These are phyloP conservation scores for Dynastes maya DNA, from an alignment of 2,888 invertebrate genomes.

Conservation along the genomic window DNA sequence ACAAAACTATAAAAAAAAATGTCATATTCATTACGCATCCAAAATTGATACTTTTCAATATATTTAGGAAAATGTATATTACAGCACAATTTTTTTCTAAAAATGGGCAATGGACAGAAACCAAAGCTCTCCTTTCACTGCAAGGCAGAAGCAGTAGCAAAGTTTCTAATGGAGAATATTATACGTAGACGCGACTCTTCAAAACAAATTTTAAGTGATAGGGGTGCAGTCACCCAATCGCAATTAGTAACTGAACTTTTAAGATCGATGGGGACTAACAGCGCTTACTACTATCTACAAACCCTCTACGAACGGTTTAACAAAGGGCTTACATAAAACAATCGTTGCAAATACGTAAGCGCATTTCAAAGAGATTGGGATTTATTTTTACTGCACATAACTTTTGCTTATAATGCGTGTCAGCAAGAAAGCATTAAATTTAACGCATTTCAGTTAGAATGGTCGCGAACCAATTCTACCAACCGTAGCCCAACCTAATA, in stretches of 20 bases:
- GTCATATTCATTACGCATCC: too few relatives aligned
- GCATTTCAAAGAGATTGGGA: background rate
- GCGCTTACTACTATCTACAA: background rate
- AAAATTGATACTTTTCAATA: too few relatives aligned
- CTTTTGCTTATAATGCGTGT: background rate
- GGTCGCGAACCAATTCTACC: conserved; percentile 31
- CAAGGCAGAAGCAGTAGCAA: too few relatives aligned
- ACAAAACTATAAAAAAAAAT: too few relatives aligned
- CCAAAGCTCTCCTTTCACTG: too few relatives aligned
- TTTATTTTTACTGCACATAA: background rate
- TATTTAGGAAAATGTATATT: too few relatives aligned
- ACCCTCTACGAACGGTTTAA: background rate
- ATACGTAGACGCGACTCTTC: background rate
- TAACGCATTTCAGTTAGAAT: conserved; percentile 4
- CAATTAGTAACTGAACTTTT: conserved; percentile 26
- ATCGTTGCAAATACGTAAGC: background rate
- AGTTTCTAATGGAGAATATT: too few relatives aligned
- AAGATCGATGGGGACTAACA: background rate
- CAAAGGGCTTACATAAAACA: background rate
- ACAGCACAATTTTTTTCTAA: too few relatives aligned
- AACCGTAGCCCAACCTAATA: background rate
- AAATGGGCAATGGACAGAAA: too few relatives aligned
- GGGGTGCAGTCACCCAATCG: conserved; percentile 19
- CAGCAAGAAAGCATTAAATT: conserved; percentile 4
- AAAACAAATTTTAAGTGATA: conserved; percentile 30